Base-by-base conservation (phyloP, 1,140 invertebrate genomes). In the Brachystomella parvula region DNA sequence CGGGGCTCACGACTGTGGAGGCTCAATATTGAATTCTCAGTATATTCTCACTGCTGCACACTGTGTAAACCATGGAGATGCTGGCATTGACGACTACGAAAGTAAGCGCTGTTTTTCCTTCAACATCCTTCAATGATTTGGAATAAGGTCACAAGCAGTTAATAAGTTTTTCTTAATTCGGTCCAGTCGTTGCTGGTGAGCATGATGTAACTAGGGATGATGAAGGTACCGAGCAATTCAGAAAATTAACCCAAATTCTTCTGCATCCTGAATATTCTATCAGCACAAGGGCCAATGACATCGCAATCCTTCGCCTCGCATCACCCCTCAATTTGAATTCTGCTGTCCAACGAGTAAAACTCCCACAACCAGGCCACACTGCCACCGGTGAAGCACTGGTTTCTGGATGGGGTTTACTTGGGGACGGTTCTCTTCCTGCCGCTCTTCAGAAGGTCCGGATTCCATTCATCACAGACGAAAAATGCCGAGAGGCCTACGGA, bases 41-140 rank as follows among this genome's bases (percentile, higher is more conserved):
- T 31, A 60, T 28, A 24, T 60, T 28, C 3, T 31, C 19, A 60
- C 58, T 60, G 58, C 58, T 15, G 58, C 58, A 3, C 58, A 60
- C 21, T 60, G 58, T 24, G 32, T 60, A 12, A 56, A 12, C 53
- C 9, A 56, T 28, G 12, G 12, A n/a, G 26, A 28, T 24, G 53
- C 53, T n/a, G n/a, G n/a, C n/a, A n/a, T n/a, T n/a, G n/a, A n/a
- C n/a, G n/a, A n/a, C n/a, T n/a, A n/a, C n/a, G n/a, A n/a, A n/a
- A n/a, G n/a, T n/a, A n/a, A n/a, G n/a, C n/a, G n/a, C n/a, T n/a
- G n/a, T n/a, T n/a, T n/a, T n/a, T n/a, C n/a, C n/a, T n/a, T n/a
- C n/a, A n/a, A n/a, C 19, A 19, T 39, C 35, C 6, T 19, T 9
- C 35, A 39, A 39, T 19, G 6, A 39, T 39, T 39, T 39, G 35